Conservation (phyloP, 2,797 vertebrate species). For the Thamnophis elegans region DNA sequence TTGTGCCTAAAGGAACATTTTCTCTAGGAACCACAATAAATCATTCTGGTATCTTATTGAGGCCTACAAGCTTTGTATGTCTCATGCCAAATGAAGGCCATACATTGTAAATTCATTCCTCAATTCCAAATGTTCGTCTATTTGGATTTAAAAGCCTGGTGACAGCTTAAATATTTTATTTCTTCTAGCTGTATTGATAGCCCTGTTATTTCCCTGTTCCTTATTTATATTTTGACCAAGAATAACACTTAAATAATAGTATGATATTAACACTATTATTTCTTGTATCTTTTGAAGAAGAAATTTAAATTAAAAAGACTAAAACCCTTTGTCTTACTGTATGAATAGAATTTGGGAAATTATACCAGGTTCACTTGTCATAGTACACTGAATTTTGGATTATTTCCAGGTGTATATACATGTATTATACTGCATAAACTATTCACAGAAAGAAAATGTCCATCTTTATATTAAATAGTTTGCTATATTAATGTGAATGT, state of each 20-base stretch:
- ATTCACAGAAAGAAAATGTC: background rate
- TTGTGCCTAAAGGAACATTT: background rate
- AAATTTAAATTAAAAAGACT: background rate
- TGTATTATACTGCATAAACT: background rate
- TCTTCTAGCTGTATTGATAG: background rate
- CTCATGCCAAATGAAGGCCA: slow-evolving; percentile 5
- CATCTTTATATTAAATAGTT: slow-evolving; percentile 30
- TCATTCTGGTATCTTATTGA: background rate
- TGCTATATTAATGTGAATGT: slow-evolving; percentile 22
- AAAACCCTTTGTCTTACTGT: background rate
- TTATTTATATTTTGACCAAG: background rate
- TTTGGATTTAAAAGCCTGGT: background rate
- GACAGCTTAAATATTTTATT: background rate
- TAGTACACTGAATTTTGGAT: background rate
- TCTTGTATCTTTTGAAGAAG: background rate
- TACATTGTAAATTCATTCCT: background rate
- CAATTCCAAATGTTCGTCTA: background rate
- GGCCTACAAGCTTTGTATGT: background rate
- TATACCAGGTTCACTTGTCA: background rate
- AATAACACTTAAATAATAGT: background rate
- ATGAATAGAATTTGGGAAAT: background rate
- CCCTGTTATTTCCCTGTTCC: background rate
- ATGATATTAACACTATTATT: background rate
- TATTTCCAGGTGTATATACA: background rate
- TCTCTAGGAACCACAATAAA: background rate